Conservation (phyloP, 2,888 invertebrate genomes). For the Heterodera filipjevi region DNA sequence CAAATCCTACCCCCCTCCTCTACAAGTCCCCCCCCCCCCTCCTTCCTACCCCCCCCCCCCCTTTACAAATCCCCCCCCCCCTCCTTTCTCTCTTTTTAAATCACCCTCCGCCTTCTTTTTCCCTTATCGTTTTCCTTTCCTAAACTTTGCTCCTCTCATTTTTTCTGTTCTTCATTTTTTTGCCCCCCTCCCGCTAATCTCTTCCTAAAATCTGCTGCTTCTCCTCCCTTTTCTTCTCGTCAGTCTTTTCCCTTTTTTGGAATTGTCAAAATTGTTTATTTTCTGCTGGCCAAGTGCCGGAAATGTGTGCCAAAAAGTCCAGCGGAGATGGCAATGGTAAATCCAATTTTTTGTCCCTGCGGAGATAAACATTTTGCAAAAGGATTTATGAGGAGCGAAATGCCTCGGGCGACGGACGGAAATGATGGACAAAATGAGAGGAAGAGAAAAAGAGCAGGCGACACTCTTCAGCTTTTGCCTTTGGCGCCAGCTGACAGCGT, state of each 20-base stretch:
- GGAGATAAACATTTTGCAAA: conserved; percentile 17
- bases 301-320: conserved; percentile 27
- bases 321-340: conserved; percentile 13
- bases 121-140: background rate
- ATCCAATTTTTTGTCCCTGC: conserved; percentile 28
- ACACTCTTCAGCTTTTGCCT: background rate
- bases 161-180: background rate
- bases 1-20: background rate
- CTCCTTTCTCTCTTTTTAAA: too few species aligned
- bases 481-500: conserved; percentile 27
- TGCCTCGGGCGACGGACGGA: conserved; percentile 1
- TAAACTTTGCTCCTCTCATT: background rate
- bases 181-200: background rate
- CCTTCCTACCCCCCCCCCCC: too few species aligned
- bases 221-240: background rate
- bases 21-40: too few species aligned
- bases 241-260: background rate
- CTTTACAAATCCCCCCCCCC: too few species aligned
- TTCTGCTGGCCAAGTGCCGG: conserved; percentile 7
- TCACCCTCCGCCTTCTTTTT: too few species aligned
- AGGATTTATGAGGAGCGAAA: conserved; percentile 21
- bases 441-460: background rate
- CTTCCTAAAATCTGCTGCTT: background rate
- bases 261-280: conserved; percentile 13
- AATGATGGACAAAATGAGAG: background rate